Base-by-base conservation (phyloP, 1,140 invertebrate genomes). In the Cylas formicarius region DNA sequence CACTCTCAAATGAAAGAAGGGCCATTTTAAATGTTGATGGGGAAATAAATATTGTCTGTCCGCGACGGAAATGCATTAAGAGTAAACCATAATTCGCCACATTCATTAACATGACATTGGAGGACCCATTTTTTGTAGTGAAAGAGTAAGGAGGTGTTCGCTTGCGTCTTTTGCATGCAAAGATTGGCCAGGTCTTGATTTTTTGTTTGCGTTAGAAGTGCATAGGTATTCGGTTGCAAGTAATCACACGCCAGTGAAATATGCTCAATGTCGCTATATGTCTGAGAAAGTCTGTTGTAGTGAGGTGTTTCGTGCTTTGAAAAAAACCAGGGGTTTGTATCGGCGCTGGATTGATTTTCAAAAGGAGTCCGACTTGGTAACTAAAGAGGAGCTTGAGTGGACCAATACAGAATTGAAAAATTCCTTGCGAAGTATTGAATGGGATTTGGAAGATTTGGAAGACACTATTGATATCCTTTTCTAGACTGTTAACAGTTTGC, bases 401-500 rank as follows among this genome's bases (percentile, higher is more conserved):
- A 93, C 87, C 11, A 87, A 86, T 41, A 94, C 86, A 35, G 91
- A 96, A 69, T 65, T 96, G 29, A 77, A 85, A 57, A 95, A 94
- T 72, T 84, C 90, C 37, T 69, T 96, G 21, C 74, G 90, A 33
- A 93, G 89, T 56, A 94, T 95, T 61, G 90, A 95, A 70, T 96
- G 91, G 92, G 92, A 95, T 67, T 72, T 96, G 24, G 91, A 95
- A 72, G 92, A 95, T 67, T 74, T 95, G 35, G 90, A 95, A 70
- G 90, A 96, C 68, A 94, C 91, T 50, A 91, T 95, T 65, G 81
- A 91, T 93, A 92, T 90, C 86, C 86, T 91, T 91, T n/a, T n/a
- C n/a, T n/a, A n/a, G n/a, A n/a, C n/a, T n/a, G n/a, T n/a, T n/a
- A n/a, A n/a, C n/a, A n/a, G 7, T 43, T 35, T 32, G 11, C 10